Percentiles rank a stretch among this genome's conserved stretches.
Conservation (phyloP, 2,888 invertebrate species). For the Ashinkailepas kermadecensis region DNA sequence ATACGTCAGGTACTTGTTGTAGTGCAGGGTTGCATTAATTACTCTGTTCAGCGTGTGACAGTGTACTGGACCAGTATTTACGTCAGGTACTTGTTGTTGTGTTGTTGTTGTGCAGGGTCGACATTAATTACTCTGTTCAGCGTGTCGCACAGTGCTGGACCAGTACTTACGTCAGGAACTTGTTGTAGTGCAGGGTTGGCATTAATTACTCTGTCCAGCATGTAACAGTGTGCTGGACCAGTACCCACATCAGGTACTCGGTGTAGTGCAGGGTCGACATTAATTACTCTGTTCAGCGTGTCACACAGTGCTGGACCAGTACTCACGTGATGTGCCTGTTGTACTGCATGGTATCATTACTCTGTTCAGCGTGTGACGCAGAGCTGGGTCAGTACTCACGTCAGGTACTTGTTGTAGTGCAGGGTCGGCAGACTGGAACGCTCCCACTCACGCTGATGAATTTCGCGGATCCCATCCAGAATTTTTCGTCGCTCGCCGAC, state of each 20-base stretch:
- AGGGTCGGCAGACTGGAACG: constrained; percentile 41
- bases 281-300: too few relatives aligned
- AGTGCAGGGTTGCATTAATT: too few relatives aligned
- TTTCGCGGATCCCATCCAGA: constrained; percentile 41
- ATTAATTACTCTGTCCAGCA: too few relatives aligned
- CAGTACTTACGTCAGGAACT: background rate
- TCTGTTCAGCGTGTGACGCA: too few relatives aligned
- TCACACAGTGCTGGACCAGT: background rate
- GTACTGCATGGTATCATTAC: background rate
- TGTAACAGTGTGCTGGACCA: background rate
- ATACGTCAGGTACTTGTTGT: background rate
- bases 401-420: constrained; percentile 39
- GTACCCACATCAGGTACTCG: background rate
- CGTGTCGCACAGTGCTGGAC: background rate
- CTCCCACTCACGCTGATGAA: constrained; percentile 45
- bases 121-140: too few relatives aligned
- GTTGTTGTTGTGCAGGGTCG: background rate
- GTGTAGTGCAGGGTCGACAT: background rate
- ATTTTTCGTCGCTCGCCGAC: constrained; percentile 43
- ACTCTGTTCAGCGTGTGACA: too few relatives aligned
- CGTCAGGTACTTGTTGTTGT: background rate
- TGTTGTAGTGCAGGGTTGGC: background rate
- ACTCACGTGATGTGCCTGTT: background rate
- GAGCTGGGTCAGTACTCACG: constrained; percentile 34
- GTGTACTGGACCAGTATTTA: background rate